Base-by-base conservation (phyloP, 1,140 invertebrate genomes). In the Danaus plexippus region DNA sequence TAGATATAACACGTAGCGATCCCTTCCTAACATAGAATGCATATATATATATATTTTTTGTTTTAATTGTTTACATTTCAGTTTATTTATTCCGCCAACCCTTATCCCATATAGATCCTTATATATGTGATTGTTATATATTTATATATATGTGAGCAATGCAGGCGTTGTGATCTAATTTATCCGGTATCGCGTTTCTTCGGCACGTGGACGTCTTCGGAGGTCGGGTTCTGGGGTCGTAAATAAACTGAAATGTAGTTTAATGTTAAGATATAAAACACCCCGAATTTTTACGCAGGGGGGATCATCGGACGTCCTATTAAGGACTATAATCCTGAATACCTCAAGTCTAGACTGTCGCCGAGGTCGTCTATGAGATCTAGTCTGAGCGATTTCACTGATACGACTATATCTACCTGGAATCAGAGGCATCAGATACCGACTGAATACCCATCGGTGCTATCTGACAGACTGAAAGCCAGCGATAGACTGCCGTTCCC, bases 171-270 rank as follows among this genome's bases (percentile, higher is more conserved):
- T 32, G 60, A 47, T 56, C 32, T 44, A 56, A 52, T 62, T 52
- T 54, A 12, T 49, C 59, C 55, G 58, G 59, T 61, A 4, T 7
- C 22, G 22, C 22, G 22, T 32, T 32, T 32, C 22, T 6, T 2
- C 7, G 22, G 22, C 7, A 32, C 22, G 22, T 32, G 22, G 22
- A 32, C 7, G 1, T 32, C n/a, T n/a, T 72, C 70, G 71, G 61
- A 55, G 63, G 63, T 51, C 53, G 54, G 53, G 58, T 69, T 57
- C 51, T 46, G 71, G 67, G 72, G 70, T 64, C 63, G 62, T 59
- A 77, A 82, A 85, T 87, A 81, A 87, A 87, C 83, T 86, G 83
- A 86, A 86, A 86, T 86, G 83, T 85, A 85, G 64, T 55, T 69
- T 52, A 65, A 66, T 69, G 40, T 43, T 44, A 57, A 11, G 49